Percentiles rank a stretch among this genome's conserved stretches.
phyloP scores from a whole-genome alignment of 2,888 invertebrate genomes.

The Drosophila colorata region DNA sequence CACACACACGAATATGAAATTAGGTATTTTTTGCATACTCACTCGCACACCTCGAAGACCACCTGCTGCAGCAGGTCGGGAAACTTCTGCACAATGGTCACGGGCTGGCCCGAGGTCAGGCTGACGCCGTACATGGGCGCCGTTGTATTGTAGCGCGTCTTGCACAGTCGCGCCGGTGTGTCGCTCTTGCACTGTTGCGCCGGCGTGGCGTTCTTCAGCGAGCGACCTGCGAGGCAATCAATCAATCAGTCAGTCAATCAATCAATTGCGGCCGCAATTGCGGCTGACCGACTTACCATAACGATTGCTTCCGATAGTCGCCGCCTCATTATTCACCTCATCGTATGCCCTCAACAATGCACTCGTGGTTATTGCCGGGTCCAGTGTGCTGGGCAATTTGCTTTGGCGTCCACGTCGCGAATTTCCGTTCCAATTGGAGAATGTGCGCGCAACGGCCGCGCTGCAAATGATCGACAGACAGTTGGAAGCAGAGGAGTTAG shows the following conservation, averaged over 20 bases:
- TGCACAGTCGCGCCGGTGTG: conserved; percentile 92
- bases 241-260: conserved; percentile 32
- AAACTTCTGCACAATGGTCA: conserved; percentile 97
- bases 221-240: conserved; percentile 82
- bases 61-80: conserved; percentile 96
- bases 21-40: conserved; percentile 85
- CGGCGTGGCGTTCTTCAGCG: conserved; percentile 81
- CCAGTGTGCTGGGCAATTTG: conserved; percentile 88
- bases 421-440: conserved; percentile 89
- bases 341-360: conserved; percentile 89
- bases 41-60: conserved; percentile 97
- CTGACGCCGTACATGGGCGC: conserved; percentile 98
- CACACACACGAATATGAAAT: background rate
- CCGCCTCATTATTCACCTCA: conserved; percentile 86
- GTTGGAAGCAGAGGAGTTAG: conserved; percentile 57
- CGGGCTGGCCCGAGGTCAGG: conserved; percentile 95
- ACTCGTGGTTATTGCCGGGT: conserved; percentile 91
- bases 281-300: conserved; percentile 85
- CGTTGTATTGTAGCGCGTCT: conserved; percentile 96
- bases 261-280: conserved; percentile 53
- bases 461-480: conserved; percentile 85
- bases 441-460: conserved; percentile 90
- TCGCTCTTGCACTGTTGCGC: conserved; percentile 86
- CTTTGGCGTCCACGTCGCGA: conserved; percentile 89
- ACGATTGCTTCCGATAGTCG: conserved; percentile 81